A percentile compares a stretch with the other conserved stretches of the same genome.
Conservation (phyloP, 2,888 invertebrate species). For the Meteorus colon region DNA sequence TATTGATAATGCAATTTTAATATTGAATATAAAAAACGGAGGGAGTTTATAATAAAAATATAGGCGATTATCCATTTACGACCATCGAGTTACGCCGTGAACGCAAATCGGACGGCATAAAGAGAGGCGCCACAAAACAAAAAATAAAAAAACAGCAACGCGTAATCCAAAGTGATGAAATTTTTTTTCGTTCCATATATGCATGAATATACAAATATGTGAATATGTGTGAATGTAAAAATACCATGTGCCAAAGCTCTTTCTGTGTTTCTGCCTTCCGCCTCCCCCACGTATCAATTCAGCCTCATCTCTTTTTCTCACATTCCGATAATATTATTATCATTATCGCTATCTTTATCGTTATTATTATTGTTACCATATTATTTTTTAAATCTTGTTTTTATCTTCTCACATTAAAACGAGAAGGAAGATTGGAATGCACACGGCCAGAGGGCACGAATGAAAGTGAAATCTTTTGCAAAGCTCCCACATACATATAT, state of each 20-base stretch:
- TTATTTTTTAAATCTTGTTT: constrained; percentile 26
- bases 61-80: constrained; percentile 23
- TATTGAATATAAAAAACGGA: too few species aligned
- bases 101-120: constrained; percentile 35
- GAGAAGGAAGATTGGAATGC: constrained; percentile 50
- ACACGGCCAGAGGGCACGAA: constrained; percentile 51
- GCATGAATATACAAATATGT: constrained; percentile 20
- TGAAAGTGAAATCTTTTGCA: constrained; percentile 54
- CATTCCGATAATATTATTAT: too few species aligned
- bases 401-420: constrained; percentile 30
- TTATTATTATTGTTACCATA: constrained; percentile 2
- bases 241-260: background rate
- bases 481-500: constrained; percentile 21
- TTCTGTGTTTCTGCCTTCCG: background rate
- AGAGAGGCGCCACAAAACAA: constrained; percentile 8
- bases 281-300: background rate
- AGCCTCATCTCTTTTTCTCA: background rate
- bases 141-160: constrained; percentile 26
- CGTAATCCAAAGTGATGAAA: constrained; percentile 42
- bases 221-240: background rate
- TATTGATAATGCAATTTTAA: too few species aligned
- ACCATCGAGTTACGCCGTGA: constrained; percentile 28
- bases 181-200: constrained; percentile 19
- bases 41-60: background rate
- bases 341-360: constrained; percentile 1